Conservation (phyloP, 2,113 vertebrate species). For the Cavia porcellus region DNA sequence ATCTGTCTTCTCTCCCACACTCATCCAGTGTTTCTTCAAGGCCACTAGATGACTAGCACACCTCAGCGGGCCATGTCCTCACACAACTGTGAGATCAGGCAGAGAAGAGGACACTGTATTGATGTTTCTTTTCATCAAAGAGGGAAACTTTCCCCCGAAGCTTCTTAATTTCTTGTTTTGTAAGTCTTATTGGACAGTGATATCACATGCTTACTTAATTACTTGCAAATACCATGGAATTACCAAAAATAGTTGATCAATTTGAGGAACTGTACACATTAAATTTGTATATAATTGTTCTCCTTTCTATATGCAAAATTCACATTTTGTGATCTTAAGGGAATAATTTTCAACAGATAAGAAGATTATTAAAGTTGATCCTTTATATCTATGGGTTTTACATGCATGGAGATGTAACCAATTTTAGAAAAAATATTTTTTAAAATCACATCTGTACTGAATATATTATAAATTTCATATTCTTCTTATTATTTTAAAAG, state of each 20-base stretch:
- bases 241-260: neutral
- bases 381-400: neutral
- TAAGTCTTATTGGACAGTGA: neutral
- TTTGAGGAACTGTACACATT: neutral
- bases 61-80: neutral
- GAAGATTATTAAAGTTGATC: neutral
- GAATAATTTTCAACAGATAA: constrained; percentile 47
- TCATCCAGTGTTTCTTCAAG: neutral
- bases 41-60: neutral
- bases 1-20: neutral
- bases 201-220: neutral
- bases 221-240: neutral
- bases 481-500: neutral
- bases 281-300: neutral
- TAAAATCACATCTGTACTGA: neutral
- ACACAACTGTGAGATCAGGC: neutral
- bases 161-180: neutral
- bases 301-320: neutral
- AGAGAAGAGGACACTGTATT: neutral
- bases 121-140: neutral
- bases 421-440: neutral
- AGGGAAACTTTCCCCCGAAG: neutral
- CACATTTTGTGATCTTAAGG: neutral
- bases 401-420: neutral
- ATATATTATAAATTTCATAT: neutral